A percentile compares a stretch with the other conserved stretches of the same genome.
Evolutionary conservation across 2,113 vertebrate genomes (phyloP).

Genomic region (Halichoeres trimaculatus): DNA sequence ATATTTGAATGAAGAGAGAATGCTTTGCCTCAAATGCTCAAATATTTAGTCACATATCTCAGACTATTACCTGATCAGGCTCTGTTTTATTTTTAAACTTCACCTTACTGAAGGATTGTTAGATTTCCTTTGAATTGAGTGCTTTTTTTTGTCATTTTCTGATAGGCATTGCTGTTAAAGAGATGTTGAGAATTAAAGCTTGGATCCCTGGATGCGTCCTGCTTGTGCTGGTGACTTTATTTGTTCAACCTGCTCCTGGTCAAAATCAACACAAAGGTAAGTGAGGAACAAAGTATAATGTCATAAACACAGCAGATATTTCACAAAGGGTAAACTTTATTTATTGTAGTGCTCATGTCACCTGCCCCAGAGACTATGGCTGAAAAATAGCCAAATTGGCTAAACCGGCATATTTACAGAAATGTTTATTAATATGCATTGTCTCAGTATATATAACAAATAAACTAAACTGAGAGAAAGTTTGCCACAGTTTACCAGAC

Average conservation of each 20-base stretch:
- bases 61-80: no score
- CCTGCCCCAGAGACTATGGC: no score
- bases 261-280: slow-evolving; percentile 13
- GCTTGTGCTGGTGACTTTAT: background rate
- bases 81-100: background rate
- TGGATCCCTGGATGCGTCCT: slow-evolving; percentile 3
- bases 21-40: background rate
- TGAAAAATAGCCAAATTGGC: no score
- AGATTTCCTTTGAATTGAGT: background rate
- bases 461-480: no score
- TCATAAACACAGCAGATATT: no score
- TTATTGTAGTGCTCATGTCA: no score
- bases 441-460: no score
- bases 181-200: background rate
- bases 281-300: background rate
- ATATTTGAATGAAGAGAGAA: background rate
- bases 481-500: no score
- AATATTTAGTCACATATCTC: background rate
- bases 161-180: background rate
- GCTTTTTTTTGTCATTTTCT: background rate
- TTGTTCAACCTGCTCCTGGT: background rate
- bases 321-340: no score
- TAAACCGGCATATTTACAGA: no score
- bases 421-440: no score
- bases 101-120: background rate